A percentile compares a stretch with the other conserved stretches of the same genome.
Evolutionary conservation across 2,797 vertebrate species (phyloP).

Genomic region (Dendrocincla tyrannina): DNA sequence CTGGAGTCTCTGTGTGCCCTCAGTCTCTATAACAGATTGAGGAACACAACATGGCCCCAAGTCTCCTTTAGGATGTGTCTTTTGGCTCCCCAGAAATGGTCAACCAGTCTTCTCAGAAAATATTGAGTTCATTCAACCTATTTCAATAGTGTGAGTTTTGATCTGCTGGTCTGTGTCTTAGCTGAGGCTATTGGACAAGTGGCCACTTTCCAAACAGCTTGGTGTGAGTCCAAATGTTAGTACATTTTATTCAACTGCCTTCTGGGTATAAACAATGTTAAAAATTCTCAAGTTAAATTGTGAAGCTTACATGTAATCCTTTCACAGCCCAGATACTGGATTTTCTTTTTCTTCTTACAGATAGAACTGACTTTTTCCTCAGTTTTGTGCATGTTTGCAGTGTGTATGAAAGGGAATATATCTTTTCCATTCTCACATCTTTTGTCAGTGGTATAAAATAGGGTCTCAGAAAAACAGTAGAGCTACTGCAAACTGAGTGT

Average conservation of each 20-base stretch:
- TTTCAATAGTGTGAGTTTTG: not conserved
- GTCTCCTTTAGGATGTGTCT: not conserved
- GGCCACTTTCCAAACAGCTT: not conserved
- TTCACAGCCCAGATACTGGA: not conserved
- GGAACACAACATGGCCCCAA: rapidly evolving
- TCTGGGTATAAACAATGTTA: not conserved
- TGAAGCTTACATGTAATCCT: not conserved
- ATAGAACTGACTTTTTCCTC: not conserved
- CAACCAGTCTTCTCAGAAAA: not conserved
- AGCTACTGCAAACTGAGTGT: not conserved
- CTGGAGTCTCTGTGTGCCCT: not conserved
- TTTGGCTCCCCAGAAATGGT: not conserved
- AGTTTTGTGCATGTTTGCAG: not conserved
- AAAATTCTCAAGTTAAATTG: not conserved
- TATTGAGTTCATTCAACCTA: not conserved
- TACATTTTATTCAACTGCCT: not conserved
- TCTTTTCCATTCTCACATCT: not conserved
- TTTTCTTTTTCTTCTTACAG: not conserved
- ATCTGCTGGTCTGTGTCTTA: not conserved
- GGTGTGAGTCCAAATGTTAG: not conserved
- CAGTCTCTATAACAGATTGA: not conserved
- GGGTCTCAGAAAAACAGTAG: not conserved
- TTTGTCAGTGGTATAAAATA: not conserved
- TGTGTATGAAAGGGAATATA: not conserved
- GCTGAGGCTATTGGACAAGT: not conserved